A percentile compares a stretch with the other conserved stretches of the same genome.
These are phyloP conservation scores for Gymnoscopelus braueri DNA, from an alignment of 2,797 vertebrate species.

Conservation along the genomic window DNA sequence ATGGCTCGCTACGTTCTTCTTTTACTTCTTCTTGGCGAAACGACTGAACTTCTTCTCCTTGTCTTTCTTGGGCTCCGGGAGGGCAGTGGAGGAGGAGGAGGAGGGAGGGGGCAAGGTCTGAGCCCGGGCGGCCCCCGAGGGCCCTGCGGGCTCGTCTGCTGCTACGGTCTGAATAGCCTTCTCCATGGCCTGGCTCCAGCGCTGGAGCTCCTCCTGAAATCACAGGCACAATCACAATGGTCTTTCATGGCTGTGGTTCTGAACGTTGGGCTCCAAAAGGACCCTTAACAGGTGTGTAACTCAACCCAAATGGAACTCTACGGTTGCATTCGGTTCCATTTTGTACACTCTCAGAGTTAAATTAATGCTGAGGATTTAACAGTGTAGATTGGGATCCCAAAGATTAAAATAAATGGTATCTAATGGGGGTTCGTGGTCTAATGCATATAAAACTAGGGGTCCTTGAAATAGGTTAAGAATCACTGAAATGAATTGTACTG, in stretches of 20 bases:
- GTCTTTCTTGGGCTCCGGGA: slow-evolving; percentile 86
- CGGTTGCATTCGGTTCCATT: too few relatives aligned
- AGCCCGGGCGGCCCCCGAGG: slow-evolving; percentile 79
- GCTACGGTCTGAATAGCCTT: slow-evolving; percentile 76
- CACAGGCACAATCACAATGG: slow-evolving; percentile 16
- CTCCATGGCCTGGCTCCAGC: slow-evolving; percentile 89
- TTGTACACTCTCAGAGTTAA: too few relatives aligned
- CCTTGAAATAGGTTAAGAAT: too few relatives aligned
- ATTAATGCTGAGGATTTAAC: too few relatives aligned
- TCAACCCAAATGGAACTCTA: slow-evolving; percentile 11
- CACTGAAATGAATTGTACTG: too few relatives aligned
- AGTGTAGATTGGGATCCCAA: too few relatives aligned
- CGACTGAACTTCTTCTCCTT: slow-evolving; percentile 95
- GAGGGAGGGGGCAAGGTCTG: slow-evolving; percentile 88
- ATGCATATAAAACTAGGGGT: too few relatives aligned
- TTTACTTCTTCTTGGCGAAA: slow-evolving; percentile 95
- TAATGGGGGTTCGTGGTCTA: too few relatives aligned
- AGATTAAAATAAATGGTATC: too few relatives aligned
- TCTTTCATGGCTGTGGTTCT: slow-evolving; percentile 14
- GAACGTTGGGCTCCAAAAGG: too few relatives aligned
- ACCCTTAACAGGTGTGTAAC: too few relatives aligned
- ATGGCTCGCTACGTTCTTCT: slow-evolving; percentile 28
- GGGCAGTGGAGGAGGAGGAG: slow-evolving; percentile 72
- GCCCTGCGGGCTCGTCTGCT: slow-evolving; percentile 76
- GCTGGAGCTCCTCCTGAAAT: slow-evolving; percentile 90